A percentile compares a stretch with the other conserved stretches of the same genome.
Evolutionary conservation across 1,140 invertebrate genomes (phyloP).

Genomic region (Ips typographus): DNA sequence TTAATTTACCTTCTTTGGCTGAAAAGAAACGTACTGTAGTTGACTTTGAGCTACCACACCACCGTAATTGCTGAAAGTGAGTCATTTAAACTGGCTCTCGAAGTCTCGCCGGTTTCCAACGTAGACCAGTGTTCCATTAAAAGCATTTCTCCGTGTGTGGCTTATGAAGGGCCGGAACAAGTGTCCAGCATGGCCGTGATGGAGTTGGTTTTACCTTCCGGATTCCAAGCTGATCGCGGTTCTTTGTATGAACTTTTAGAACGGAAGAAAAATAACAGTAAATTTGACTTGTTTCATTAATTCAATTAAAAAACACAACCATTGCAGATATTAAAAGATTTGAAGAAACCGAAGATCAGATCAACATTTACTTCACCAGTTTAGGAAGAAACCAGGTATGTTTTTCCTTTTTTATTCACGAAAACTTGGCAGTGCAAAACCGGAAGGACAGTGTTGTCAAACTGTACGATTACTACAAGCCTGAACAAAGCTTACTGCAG

Average conservation of each 20-base stretch:
- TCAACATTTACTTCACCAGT: slow-evolving; percentile 57
- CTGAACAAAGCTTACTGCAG: slow-evolving; percentile 52
- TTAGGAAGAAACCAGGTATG: slow-evolving; percentile 53
- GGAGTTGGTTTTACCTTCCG: slow-evolving; percentile 64
- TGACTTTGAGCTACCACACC: slow-evolving; percentile 40
- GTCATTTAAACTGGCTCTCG: slow-evolving; percentile 44
- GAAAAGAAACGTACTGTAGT: slow-evolving; percentile 17
- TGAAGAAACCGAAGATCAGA: slow-evolving; percentile 54
- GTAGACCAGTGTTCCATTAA: slow-evolving; percentile 40
- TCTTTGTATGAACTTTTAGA: slow-evolving; percentile 53
- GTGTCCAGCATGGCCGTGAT: slow-evolving; percentile 63
- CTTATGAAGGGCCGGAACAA: slow-evolving; percentile 39
- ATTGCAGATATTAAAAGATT: slow-evolving; percentile 55
- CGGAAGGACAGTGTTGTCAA: slow-evolving; percentile 57
- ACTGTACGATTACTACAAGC: slow-evolving; percentile 72
- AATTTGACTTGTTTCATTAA: slow-evolving; percentile 1
- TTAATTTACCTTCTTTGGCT: background rate
- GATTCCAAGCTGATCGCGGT: slow-evolving; percentile 59
- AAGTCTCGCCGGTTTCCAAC: slow-evolving; percentile 43
- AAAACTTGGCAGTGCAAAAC: slow-evolving; percentile 44
- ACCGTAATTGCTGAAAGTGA: slow-evolving; percentile 40
- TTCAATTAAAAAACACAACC: background rate
- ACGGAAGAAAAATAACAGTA: slow-evolving; percentile 33
- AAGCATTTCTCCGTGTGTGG: slow-evolving; percentile 44
- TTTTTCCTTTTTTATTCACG: slow-evolving; percentile 54